Evolutionary conservation across 2,113 vertebrate species (phyloP).

Genomic region (Ornithorhynchus anatinus): DNA sequence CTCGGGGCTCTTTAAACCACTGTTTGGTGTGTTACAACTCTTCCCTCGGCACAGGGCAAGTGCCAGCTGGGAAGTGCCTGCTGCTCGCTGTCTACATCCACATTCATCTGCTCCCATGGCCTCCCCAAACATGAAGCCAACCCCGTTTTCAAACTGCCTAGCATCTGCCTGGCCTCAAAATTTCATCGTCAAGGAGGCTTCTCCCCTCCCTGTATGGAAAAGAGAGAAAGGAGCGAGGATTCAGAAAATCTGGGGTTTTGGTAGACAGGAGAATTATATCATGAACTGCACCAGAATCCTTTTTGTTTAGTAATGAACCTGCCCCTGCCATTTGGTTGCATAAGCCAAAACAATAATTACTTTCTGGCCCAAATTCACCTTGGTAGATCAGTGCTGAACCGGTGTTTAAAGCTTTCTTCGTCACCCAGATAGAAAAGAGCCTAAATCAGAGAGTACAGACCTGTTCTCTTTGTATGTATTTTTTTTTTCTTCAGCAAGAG

Average conservation of each 20-base stretch:
- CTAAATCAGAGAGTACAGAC: conserved; percentile 16
- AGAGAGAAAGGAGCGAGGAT: conserved; percentile 23
- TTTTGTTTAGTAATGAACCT: conserved; percentile 13
- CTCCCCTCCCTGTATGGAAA: conserved; percentile 13
- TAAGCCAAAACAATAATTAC: conserved; percentile 42
- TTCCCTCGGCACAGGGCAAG: background rate
- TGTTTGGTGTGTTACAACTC: background rate
- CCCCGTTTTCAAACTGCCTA: background rate
- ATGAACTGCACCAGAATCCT: conserved; percentile 58
- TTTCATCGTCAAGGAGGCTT: conserved; percentile 16
- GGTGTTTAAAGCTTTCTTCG: conserved; percentile 30
- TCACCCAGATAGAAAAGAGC: background rate
- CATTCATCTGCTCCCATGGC: conserved; percentile 7
- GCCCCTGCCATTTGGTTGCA: conserved; percentile 21
- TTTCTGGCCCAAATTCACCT: conserved; percentile 27
- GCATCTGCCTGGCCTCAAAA: background rate
- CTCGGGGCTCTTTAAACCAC: background rate
- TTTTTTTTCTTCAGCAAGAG: background rate
- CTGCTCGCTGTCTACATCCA: conserved; percentile 1
- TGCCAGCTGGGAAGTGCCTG: background rate
- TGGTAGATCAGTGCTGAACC: conserved; percentile 14
- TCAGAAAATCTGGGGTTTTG: background rate
- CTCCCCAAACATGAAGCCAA: accelerated
- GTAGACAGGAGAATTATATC: conserved; percentile 51
- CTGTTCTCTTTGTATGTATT: background rate